Evolutionary conservation across 2,113 vertebrate species (phyloP).

Genomic region (Pachypanchax playfairii): DNA sequence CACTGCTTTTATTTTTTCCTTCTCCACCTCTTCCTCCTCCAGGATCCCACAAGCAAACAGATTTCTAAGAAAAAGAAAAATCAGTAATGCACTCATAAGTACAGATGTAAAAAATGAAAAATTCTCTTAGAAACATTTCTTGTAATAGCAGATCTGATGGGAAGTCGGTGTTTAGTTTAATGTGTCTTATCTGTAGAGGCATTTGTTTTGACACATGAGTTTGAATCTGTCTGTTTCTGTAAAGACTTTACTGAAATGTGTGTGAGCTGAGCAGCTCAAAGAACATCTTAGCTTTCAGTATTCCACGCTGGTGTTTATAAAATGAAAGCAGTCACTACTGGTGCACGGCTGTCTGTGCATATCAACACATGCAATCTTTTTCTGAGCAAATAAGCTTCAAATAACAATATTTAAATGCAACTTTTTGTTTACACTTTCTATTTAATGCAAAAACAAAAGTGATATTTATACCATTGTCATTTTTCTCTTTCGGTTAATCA

Average conservation of each 20-base stretch:
- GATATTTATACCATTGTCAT: constrained; percentile 6
- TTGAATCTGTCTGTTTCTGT: too few species aligned
- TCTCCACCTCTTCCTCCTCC: constrained; percentile 45
- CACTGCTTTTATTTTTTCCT: constrained; percentile 19
- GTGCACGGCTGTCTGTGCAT: background rate
- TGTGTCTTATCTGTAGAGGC: background rate
- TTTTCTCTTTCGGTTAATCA: constrained; percentile 2
- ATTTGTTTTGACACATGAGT: too few species aligned
- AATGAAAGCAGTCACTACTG: background rate
- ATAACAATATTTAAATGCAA: constrained; percentile 12
- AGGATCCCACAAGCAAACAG: constrained; percentile 30
- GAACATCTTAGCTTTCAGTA: too few species aligned
- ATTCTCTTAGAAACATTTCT: background rate
- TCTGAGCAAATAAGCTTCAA: background rate
- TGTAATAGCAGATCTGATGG: background rate
- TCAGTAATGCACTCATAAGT: constrained; percentile 20
- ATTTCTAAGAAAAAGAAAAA: constrained; percentile 27
- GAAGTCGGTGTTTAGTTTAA: background rate
- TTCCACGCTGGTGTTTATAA: too few species aligned
- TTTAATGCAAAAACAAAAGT: constrained; percentile 9
- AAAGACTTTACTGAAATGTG: too few species aligned
- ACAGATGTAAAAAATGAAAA: background rate
- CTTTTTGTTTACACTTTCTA: constrained; percentile 8
- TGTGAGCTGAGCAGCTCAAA: too few species aligned
- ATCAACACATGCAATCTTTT: constrained; percentile 6